phyloP scores from a whole-genome alignment of 2,797 vertebrate species.

The Scolopax rusticola region DNA sequence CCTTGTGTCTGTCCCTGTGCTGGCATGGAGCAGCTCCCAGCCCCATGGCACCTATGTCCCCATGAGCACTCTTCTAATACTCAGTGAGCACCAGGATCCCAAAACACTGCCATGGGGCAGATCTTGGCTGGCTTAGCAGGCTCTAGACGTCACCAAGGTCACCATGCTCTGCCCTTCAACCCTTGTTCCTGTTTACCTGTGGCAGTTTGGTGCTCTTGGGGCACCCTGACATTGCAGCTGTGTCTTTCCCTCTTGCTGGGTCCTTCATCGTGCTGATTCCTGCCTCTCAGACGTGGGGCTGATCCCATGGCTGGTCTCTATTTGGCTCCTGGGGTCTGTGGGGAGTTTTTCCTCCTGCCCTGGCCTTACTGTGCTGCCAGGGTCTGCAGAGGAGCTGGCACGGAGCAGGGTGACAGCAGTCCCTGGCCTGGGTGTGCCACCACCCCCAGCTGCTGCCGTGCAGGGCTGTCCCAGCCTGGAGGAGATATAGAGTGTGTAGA shows the following conservation, averaged over 20 bases:
- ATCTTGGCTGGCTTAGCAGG: background rate
- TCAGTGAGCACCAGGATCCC: background rate
- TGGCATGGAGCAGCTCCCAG: background rate
- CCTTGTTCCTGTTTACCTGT: background rate
- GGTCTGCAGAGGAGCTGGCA: background rate
- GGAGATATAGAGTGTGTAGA: background rate
- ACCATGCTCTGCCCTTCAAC: background rate
- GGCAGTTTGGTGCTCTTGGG: background rate
- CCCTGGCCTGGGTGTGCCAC: background rate
- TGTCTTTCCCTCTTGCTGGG: background rate
- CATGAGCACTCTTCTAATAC: background rate
- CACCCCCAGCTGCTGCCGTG: background rate
- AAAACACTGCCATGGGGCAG: fast-evolving
- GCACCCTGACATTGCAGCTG: background rate
- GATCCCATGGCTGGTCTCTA: background rate
- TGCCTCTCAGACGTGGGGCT: background rate
- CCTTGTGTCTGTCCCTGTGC: background rate
- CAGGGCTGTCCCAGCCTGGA: background rate
- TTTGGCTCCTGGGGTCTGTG: background rate
- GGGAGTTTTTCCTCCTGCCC: background rate
- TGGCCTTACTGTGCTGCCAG: background rate
- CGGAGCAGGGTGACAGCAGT: background rate
- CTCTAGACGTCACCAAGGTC: background rate
- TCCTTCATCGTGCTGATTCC: background rate
- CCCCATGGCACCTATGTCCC: background rate